These are phyloP conservation scores for Trachelus iudaicus DNA, from an alignment of 2,888 invertebrate species.

Conservation along the genomic window DNA sequence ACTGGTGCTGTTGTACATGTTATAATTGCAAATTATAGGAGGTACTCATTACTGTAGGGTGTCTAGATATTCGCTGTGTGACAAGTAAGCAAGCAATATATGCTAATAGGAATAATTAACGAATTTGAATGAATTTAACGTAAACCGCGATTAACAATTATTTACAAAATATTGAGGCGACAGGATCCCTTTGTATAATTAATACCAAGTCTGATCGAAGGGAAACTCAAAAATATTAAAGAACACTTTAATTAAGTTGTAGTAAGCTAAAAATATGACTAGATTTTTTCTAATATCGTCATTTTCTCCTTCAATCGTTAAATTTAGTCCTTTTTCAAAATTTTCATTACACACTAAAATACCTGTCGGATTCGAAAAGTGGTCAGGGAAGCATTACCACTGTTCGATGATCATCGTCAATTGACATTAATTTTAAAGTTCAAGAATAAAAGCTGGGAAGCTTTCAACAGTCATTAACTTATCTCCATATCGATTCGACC, in stretches of 20 bases:
- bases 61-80: not conserved
- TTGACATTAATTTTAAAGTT: not conserved
- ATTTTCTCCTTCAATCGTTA: not conserved
- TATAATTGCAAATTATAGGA: not conserved
- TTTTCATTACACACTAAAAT: not conserved
- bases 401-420: not conserved
- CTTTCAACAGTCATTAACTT: not conserved
- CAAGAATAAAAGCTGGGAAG: not conserved
- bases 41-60: not conserved
- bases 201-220: not conserved
- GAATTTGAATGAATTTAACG: not conserved
- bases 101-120: not conserved
- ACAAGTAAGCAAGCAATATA: not conserved
- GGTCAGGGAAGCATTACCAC: not conserved
- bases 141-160: not conserved
- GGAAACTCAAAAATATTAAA: not conserved
- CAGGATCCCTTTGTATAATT: not conserved
- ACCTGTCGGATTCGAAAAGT: not conserved
- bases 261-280: not conserved
- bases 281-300: not conserved
- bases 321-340: not conserved
- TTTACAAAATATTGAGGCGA: not conserved
- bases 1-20: not conserved
- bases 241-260: not conserved
- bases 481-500: not conserved